These are phyloP conservation scores for Microtus agrestis DNA, from an alignment of 2,797 vertebrate species.

Conservation along the genomic window DNA sequence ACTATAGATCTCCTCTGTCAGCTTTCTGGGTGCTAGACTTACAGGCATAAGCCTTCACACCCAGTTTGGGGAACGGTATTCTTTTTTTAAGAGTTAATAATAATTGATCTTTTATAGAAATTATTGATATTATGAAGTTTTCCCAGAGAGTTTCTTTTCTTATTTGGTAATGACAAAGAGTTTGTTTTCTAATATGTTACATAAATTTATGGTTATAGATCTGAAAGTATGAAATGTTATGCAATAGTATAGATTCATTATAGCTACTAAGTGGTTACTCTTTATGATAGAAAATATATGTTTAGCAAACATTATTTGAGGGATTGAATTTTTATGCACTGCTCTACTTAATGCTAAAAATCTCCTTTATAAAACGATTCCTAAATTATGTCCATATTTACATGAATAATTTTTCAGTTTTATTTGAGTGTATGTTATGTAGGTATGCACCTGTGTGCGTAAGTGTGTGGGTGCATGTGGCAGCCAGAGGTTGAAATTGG, in stretches of 20 bases:
- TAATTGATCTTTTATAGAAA: neutral
- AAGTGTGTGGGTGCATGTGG: neutral
- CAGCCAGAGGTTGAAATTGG: neutral
- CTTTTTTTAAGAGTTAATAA: neutral
- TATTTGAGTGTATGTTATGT: neutral
- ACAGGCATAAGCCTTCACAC: neutral
- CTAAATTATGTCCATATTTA: neutral
- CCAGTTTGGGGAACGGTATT: neutral
- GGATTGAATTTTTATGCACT: neutral
- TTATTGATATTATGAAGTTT: neutral
- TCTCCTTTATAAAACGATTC: neutral
- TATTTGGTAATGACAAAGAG: neutral
- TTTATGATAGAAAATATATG: neutral
- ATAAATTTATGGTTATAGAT: neutral
- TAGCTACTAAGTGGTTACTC: neutral
- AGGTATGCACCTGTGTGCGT: neutral
- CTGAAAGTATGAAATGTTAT: neutral
- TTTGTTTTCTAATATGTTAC: neutral
- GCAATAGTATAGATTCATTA: neutral
- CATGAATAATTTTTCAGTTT: neutral
- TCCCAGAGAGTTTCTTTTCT: neutral
- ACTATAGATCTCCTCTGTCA: neutral
- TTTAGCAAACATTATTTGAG: neutral
- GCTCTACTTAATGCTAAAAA: neutral
- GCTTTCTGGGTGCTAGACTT: neutral